Evolutionary conservation across 2,113 vertebrate species (phyloP).

Genomic region (Colossoma macropomum): DNA sequence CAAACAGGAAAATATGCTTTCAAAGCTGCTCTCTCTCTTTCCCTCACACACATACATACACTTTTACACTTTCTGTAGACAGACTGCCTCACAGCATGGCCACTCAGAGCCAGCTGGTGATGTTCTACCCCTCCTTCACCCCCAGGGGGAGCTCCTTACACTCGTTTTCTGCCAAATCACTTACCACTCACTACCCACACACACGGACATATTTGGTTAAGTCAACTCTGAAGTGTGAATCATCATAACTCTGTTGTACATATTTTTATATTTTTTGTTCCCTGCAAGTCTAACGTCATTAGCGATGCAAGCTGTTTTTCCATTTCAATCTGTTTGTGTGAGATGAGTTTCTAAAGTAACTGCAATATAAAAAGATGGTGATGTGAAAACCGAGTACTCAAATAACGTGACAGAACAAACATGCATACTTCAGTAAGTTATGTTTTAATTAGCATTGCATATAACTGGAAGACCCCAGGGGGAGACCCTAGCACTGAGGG

Average conservation of each 20-base stretch:
- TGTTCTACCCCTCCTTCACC: slow-evolving; percentile 47
- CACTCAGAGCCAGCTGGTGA: slow-evolving; percentile 36
- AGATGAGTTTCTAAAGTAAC: neutral
- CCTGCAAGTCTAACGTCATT: neutral
- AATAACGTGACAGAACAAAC: neutral
- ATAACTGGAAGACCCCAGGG: neutral
- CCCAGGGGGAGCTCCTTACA: slow-evolving; percentile 65
- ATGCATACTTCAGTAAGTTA: neutral
- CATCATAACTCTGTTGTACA: neutral
- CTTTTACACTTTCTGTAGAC: slow-evolving; percentile 39
- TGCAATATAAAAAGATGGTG: slow-evolving; percentile 2
- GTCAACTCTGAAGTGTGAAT: slow-evolving; percentile 35
- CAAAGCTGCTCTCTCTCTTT: slow-evolving; percentile 33
- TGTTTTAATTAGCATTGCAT: neutral
- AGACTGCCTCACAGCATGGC: slow-evolving; percentile 52
- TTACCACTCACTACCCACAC: neutral
- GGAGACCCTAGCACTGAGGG: neutral
- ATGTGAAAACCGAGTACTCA: neutral
- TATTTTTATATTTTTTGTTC: slow-evolving; percentile 1
- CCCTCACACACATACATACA: neutral
- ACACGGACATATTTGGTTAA: slow-evolving; percentile 1
- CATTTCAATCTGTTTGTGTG: slow-evolving; percentile 27
- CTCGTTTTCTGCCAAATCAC: neutral
- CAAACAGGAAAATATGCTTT: slow-evolving; percentile 24
- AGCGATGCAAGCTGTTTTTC: slow-evolving; percentile 34